These are phyloP conservation scores for Patella vulgata DNA, from an alignment of 1,140 invertebrate genomes.

Conservation along the genomic window DNA sequence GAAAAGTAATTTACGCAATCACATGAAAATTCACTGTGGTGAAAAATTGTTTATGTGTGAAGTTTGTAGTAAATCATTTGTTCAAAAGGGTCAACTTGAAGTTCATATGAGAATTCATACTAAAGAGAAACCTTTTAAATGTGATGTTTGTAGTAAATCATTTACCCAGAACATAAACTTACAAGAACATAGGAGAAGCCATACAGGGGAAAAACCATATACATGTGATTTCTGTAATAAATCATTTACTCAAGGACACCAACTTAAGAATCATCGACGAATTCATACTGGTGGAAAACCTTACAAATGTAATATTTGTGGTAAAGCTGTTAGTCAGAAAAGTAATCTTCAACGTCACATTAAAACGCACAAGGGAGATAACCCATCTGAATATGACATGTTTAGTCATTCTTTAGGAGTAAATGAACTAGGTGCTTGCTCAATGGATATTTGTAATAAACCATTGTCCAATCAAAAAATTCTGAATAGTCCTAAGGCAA, in stretches of 20 bases:
- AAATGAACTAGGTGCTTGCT: background rate
- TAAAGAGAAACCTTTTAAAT: conserved; percentile 73
- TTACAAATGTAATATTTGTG: conserved; percentile 36
- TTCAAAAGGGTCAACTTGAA: conserved; percentile 23
- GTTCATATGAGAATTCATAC: conserved; percentile 32
- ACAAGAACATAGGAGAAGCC: conserved; percentile 90
- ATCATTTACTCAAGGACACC: conserved; percentile 89
- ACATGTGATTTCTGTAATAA: conserved; percentile 85
- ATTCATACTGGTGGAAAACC: conserved; percentile 36
- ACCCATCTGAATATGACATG: conserved; percentile 73
- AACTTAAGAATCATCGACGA: conserved; percentile 60
- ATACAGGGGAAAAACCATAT: conserved; percentile 93
- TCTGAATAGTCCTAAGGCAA: too few species aligned
- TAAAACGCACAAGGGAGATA: conserved; percentile 20
- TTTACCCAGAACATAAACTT: conserved; percentile 91
- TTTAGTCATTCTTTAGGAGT: too few species aligned
- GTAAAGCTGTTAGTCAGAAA: conserved; percentile 13
- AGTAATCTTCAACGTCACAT: conserved; percentile 17
- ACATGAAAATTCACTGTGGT: conserved; percentile 13
- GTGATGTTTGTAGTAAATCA: conserved; percentile 82
- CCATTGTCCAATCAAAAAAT: too few species aligned
- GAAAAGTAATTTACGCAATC: too few species aligned
- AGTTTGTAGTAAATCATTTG: too few species aligned
- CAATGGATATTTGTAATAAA: too few species aligned
- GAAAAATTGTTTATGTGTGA: too few species aligned